Conservation (phyloP, 2,797 vertebrate genomes). For the Rhinatrema bivittatum region DNA sequence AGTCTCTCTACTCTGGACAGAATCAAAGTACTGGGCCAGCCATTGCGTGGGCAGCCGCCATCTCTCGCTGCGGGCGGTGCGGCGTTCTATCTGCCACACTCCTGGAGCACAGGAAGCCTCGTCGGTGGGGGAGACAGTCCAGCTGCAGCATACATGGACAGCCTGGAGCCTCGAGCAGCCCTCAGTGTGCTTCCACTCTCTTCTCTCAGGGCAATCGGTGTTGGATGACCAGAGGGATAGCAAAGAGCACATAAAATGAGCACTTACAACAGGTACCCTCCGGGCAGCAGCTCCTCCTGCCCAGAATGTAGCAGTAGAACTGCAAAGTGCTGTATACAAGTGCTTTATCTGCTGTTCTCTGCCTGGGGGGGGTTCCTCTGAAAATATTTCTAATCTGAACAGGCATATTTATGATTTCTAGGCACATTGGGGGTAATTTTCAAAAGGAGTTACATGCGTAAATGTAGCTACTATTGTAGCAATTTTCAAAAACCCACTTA, state of each 20-base stretch:
- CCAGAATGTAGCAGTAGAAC: too few relatives aligned
- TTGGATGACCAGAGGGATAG: not conserved
- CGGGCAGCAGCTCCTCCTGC: too few relatives aligned
- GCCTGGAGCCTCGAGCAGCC: not conserved
- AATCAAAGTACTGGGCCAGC: not conserved
- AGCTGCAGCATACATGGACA: not conserved
- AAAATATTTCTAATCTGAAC: too few relatives aligned
- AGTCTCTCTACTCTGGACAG: slow-evolving; percentile 39
- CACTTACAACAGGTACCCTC: too few relatives aligned
- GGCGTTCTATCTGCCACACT: slow-evolving; percentile 35
- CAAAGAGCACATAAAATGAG: not conserved
- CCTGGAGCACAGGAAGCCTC: slow-evolving; percentile 46
- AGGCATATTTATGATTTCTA: too few relatives aligned
- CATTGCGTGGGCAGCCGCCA: not conserved
- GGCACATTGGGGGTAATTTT: too few relatives aligned
- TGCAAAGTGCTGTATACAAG: too few relatives aligned
- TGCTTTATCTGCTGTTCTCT: too few relatives aligned
- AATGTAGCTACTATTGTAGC: too few relatives aligned
- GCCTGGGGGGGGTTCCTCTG: too few relatives aligned
- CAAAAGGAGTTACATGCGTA: too few relatives aligned
- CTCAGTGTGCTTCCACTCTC: not conserved
- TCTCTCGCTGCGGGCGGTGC: not conserved
- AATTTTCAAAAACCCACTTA: too few relatives aligned
- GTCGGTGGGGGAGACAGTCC: not conserved
- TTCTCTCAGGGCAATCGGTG: slow-evolving; percentile 3